Base-by-base conservation (phyloP, 2,888 invertebrate species). In the Apoderus coryli region DNA sequence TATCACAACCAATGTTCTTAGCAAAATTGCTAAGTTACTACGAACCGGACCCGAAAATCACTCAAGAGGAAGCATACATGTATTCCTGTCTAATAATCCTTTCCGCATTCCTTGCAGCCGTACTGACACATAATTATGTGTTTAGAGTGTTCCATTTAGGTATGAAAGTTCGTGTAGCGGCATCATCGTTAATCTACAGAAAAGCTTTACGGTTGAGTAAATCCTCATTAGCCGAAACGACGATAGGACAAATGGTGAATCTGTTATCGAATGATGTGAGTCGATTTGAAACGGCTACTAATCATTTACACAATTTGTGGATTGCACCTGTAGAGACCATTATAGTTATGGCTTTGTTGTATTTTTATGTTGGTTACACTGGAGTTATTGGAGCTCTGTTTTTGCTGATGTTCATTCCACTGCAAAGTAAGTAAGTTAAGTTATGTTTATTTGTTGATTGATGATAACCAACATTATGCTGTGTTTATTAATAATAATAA, bases 111-210 rank as follows among this genome's bases (percentile, higher is more conserved):
- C 3, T 36, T 4, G 33, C 35, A 13, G 73, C 82, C 14, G 61
- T 86, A 4, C 36, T 45, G 10, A 37, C 37, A 10, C 57, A 95
- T 59, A 84, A 84, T 0, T 88, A 84, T 52, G 85, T 90, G 74
- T 72, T 88, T 65, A 76, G 74, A 10, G 71, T 81, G 10, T 64
- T 80, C 30, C 76, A 81, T 44, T 68, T 81, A 56, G 88, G 88
- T 26, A 80, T 86, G 81, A 74, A 79, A 56, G 67, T 85, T 50
- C 63, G 86, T 9, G 70, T 88, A 1, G 81, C 82, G 1, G 75
- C 78, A 47, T 84, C 84, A 47, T 76, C 82, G 0, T 61, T 90
- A 14, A 72, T 90, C 34, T 89, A 85, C 52, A 69, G 84, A 12
- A 46, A 46, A 35, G 39, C 45, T 9, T 29, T 47, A 11, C 42